Percentiles rank a stretch among this genome's conserved stretches.
Conservation (phyloP, 2,888 invertebrate species). For the Eupithecia tripunctaria region DNA sequence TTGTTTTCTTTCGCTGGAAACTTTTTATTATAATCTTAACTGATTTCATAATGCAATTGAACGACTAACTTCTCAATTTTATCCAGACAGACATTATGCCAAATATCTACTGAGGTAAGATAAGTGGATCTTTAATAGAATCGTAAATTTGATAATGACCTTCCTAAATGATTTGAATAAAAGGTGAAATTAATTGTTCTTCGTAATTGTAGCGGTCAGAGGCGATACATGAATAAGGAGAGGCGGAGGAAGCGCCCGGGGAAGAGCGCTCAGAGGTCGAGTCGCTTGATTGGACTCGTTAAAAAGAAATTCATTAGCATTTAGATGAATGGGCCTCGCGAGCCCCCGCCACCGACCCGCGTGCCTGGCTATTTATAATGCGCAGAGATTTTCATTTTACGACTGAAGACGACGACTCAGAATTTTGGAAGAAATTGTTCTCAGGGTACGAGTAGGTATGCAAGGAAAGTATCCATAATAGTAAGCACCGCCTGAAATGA, state of each 20-base stretch:
- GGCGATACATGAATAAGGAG: neutral
- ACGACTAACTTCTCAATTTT: conserved; percentile 1
- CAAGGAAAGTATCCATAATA: neutral
- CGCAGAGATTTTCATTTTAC: neutral
- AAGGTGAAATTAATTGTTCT: neutral
- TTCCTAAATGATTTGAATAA: neutral
- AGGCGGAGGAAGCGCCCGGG: neutral
- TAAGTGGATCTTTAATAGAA: too few species aligned
- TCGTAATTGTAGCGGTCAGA: neutral
- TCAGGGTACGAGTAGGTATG: neutral
- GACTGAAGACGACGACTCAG: neutral
- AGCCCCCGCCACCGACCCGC: neutral
- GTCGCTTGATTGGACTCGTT: conserved; percentile 12
- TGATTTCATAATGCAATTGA: conserved; percentile 1
- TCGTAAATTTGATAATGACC: too few species aligned
- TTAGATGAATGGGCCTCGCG: conserved; percentile 21
- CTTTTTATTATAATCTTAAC: conserved; percentile 17
- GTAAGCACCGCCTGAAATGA: neutral
- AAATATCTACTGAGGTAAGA: too few species aligned
- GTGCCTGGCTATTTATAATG: conserved; percentile 2
- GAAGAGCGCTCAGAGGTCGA: neutral
- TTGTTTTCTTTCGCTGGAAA: conserved; percentile 10
- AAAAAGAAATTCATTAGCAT: conserved; percentile 26
- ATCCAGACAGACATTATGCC: too few species aligned
- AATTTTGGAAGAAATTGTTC: neutral